phyloP scores from a whole-genome alignment of 2,797 vertebrate genomes.

The Arrhamphus sclerolepis region DNA sequence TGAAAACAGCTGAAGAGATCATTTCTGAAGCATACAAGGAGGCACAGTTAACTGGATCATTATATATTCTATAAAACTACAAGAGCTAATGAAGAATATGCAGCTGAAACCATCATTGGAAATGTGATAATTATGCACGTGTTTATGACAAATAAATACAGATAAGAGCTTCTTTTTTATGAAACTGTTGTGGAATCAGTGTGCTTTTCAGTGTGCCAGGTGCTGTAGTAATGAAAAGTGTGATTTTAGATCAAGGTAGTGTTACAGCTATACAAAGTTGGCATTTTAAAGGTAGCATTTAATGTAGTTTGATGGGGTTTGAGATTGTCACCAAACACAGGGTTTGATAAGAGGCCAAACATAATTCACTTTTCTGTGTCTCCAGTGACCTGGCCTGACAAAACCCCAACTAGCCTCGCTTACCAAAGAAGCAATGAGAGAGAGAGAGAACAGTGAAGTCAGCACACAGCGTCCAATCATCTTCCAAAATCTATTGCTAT shows the following conservation, averaged over 20 bases:
- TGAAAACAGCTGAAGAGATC: background rate
- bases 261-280: background rate
- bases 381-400: too few relatives aligned
- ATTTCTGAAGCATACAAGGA: background rate
- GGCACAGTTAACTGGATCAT: background rate
- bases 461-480: too few relatives aligned
- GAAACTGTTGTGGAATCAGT: background rate
- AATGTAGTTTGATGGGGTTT: too few relatives aligned
- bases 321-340: too few relatives aligned
- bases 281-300: background rate
- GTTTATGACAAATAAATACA: constrained; percentile 2
- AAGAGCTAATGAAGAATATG: background rate
- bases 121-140: background rate
- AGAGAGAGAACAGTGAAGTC: too few relatives aligned
- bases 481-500: too few relatives aligned
- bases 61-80: too few relatives aligned
- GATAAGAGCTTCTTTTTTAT: background rate
- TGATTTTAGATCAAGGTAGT: background rate
- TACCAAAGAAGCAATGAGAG: too few relatives aligned
- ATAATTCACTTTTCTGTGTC: too few relatives aligned
- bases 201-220: background rate
- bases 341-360: too few relatives aligned
- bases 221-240: background rate
- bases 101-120: background rate
- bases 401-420: too few relatives aligned